Evolutionary conservation across 1,140 invertebrate genomes (phyloP).

Genomic region (Drosophila serrata): DNA sequence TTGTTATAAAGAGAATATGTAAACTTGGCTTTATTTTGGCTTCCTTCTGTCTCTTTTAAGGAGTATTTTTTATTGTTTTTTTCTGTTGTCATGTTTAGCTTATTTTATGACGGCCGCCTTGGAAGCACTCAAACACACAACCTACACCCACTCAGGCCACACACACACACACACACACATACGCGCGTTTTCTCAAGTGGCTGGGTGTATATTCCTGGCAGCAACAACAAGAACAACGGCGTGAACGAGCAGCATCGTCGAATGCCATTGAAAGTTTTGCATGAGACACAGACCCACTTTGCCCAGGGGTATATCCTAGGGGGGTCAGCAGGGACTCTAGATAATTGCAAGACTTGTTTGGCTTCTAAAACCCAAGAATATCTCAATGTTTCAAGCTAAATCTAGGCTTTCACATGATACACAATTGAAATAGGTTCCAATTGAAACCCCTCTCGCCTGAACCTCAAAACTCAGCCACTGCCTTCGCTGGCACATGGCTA

Average conservation of each 20-base stretch:
- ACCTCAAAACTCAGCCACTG: not conserved
- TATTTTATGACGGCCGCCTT: slow-evolving; percentile 60
- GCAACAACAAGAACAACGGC: slow-evolving; percentile 43
- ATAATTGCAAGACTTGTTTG: not conserved
- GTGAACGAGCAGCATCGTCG: slow-evolving; percentile 24
- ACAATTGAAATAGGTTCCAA: not conserved
- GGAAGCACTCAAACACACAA: slow-evolving; percentile 42
- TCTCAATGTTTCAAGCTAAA: not conserved
- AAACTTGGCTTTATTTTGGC: not conserved
- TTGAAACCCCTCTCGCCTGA: not conserved
- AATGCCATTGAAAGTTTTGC: slow-evolving; percentile 74
- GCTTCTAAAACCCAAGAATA: not conserved
- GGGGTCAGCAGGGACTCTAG: not conserved
- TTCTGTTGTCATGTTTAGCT: slow-evolving; percentile 41
- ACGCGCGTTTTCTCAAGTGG: slow-evolving; percentile 50
- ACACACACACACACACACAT: slow-evolving; percentile 9
- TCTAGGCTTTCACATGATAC: too few relatives aligned
- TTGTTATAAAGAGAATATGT: not conserved
- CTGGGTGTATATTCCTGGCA: slow-evolving; percentile 26
- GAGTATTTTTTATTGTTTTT: not conserved
- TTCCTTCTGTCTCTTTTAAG: not conserved
- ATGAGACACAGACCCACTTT: slow-evolving; percentile 20
- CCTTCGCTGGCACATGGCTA: slow-evolving; percentile 7
- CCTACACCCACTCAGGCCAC: slow-evolving; percentile 5
- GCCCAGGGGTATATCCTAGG: not conserved